These are phyloP conservation scores for Melanotaenia nigrans DNA, from an alignment of 2,797 vertebrate species.

Conservation along the genomic window DNA sequence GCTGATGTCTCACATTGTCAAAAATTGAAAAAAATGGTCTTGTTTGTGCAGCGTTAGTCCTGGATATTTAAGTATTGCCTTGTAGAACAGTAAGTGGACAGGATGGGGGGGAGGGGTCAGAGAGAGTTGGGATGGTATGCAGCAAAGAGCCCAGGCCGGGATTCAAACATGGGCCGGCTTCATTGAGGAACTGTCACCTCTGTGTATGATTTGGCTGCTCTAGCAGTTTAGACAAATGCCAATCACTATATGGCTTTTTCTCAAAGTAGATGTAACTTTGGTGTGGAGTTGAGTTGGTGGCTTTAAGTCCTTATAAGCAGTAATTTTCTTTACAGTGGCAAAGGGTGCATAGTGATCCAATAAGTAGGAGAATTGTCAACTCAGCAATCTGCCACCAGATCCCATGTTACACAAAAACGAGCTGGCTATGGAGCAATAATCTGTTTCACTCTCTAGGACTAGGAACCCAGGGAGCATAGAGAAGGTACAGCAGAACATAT, in stretches of 20 bases:
- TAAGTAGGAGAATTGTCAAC: conserved; percentile 70
- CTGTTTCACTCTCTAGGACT: conserved; percentile 63
- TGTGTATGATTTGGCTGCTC: too few relatives aligned
- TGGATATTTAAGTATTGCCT: background rate
- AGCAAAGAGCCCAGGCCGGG: too few relatives aligned
- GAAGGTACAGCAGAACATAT: conserved; percentile 57
- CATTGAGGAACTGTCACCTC: too few relatives aligned
- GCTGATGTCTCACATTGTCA: too few relatives aligned
- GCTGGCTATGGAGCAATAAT: conserved; percentile 55
- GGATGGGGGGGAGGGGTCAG: too few relatives aligned
- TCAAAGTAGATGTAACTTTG: conserved; percentile 21
- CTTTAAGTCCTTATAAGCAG: conserved; percentile 62
- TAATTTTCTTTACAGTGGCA: conserved; percentile 63
- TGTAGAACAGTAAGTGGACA: background rate
- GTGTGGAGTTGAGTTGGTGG: conserved; percentile 48
- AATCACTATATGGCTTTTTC: background rate
- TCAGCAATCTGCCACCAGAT: conserved; percentile 72
- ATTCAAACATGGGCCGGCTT: too few relatives aligned
- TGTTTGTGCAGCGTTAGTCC: too few relatives aligned
- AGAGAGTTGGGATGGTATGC: background rate
- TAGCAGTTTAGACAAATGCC: background rate
- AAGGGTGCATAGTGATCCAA: conserved; percentile 78
- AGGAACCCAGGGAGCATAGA: conserved; percentile 57
- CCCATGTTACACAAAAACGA: conserved; percentile 62
- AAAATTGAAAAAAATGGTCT: too few relatives aligned